Conservation (phyloP, 2,888 invertebrate species). For the Vesta saturnalis region DNA sequence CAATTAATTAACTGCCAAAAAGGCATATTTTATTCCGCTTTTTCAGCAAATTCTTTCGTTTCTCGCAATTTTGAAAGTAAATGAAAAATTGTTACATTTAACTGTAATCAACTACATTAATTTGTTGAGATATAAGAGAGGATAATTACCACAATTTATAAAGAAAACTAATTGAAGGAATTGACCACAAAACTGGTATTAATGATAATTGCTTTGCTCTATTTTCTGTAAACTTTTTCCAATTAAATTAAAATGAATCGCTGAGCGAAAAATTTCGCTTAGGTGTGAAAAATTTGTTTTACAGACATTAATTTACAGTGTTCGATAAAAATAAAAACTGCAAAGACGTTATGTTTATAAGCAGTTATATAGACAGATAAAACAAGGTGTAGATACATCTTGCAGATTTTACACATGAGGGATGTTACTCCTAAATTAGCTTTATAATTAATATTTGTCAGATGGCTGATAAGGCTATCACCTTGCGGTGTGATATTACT, state of each 20-base stretch:
- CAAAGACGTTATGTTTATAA: too few relatives aligned
- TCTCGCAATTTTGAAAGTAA: slow-evolving; percentile 6
- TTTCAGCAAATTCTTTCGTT: slow-evolving; percentile 24
- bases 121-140: background rate
- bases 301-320: too few relatives aligned
- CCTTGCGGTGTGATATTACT: too few relatives aligned
- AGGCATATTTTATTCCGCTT: slow-evolving; percentile 27
- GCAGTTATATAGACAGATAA: too few relatives aligned
- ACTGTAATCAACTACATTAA: slow-evolving; percentile 18
- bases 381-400: too few relatives aligned
- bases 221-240: background rate
- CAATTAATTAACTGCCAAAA: slow-evolving; percentile 29
- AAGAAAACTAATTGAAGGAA: slow-evolving; percentile 4
- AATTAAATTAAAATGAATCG: background rate
- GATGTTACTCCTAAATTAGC: too few relatives aligned
- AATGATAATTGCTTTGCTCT: background rate
- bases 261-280: too few relatives aligned
- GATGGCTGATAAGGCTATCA: too few relatives aligned
- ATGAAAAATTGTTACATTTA: slow-evolving; percentile 21
- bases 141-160: slow-evolving; percentile 12
- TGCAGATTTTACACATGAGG: too few relatives aligned
- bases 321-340: too few relatives aligned
- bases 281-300: too few relatives aligned
- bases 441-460: too few relatives aligned
- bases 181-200: background rate